These are phyloP conservation scores for Falco punctatus DNA, from an alignment of 2,113 vertebrate species.

Conservation along the genomic window DNA sequence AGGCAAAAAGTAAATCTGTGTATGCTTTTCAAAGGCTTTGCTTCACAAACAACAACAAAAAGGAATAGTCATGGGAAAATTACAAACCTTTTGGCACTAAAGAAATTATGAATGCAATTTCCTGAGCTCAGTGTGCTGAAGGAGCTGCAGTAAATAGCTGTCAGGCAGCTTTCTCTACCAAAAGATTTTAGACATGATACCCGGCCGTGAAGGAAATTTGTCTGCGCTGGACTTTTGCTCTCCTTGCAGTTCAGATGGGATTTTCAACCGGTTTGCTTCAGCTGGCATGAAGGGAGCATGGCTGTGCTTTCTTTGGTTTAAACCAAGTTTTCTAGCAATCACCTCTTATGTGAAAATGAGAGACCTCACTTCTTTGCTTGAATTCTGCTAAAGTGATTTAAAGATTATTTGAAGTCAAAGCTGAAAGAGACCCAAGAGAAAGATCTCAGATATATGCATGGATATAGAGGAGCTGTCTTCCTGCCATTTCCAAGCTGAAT, in stretches of 20 bases:
- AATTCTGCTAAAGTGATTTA: neutral
- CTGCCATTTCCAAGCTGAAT: neutral
- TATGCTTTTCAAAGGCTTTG: neutral
- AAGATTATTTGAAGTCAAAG: neutral
- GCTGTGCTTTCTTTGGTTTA: neutral
- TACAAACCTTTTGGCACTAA: conserved; percentile 11
- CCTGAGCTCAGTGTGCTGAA: conserved; percentile 49
- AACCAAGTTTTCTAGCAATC: neutral
- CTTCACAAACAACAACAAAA: conserved; percentile 4
- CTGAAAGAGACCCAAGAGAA: neutral
- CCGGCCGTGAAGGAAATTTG: neutral
- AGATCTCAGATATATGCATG: neutral
- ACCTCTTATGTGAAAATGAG: neutral
- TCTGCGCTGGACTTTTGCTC: neutral
- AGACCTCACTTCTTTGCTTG: neutral
- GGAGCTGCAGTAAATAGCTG: conserved; percentile 19
- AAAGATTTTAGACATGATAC: neutral
- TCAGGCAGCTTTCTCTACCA: neutral
- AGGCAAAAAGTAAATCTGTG: neutral
- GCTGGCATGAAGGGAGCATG: neutral
- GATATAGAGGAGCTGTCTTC: neutral
- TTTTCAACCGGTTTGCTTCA: neutral
- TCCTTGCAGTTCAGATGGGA: neutral
- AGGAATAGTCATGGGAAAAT: conserved; percentile 35
- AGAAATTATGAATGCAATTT: conserved; percentile 62